Percentiles rank a stretch among this genome's conserved stretches.
phyloP scores from a whole-genome alignment of 2,113 vertebrate genomes.

The pig (Sus scrofa) region DNA sequence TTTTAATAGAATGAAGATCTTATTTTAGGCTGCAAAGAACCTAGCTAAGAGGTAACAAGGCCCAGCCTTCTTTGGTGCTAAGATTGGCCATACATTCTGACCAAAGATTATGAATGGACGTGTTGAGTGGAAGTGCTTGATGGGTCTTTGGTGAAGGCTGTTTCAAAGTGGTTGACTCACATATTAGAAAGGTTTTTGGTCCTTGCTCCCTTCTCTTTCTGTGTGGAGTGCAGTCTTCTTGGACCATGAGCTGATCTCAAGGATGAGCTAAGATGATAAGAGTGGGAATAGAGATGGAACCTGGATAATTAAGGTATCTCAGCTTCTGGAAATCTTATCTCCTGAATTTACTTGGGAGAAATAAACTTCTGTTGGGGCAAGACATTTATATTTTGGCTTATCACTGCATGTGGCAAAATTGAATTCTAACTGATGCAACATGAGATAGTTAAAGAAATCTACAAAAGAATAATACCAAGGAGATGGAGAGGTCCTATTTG shows the following conservation, averaged over 20 bases:
- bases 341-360: slow-evolving; percentile 3
- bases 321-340: neutral
- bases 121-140: neutral
- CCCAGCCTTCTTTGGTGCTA: neutral
- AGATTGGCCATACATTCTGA: neutral
- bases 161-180: neutral
- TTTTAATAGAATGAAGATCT: neutral
- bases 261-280: neutral
- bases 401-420: neutral
- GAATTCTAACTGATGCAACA: neutral
- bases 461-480: neutral
- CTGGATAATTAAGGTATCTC: neutral
- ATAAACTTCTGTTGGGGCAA: slow-evolving; percentile 2
- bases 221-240: neutral
- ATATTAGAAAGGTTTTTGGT: neutral
- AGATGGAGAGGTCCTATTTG: neutral
- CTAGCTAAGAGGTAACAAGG: neutral
- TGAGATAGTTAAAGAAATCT: neutral
- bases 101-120: neutral
- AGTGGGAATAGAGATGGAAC: neutral
- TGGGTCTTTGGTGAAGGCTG: neutral
- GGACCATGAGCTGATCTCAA: neutral
- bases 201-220: neutral
- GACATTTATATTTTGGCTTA: neutral
- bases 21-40: neutral